A percentile compares a stretch with the other conserved stretches of the same genome.
These are phyloP conservation scores for Latrodectus geometricus DNA, from an alignment of 1,140 invertebrate genomes.

Conservation along the genomic window DNA sequence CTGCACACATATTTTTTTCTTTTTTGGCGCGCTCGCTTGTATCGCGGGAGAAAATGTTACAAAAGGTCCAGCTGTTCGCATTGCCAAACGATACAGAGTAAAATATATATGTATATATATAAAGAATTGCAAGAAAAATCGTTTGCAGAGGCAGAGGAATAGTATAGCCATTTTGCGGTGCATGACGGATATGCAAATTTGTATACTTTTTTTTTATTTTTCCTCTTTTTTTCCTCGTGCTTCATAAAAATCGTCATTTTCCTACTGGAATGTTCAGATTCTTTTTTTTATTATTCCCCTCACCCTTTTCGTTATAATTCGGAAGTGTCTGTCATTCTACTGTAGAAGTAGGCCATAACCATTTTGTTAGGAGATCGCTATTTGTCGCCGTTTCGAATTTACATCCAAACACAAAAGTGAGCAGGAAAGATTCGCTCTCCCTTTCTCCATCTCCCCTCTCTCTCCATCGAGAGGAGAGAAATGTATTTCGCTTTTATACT, in stretches of 20 bases:
- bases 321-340: neutral
- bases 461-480: neutral
- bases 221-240: neutral
- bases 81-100: constrained; percentile 9
- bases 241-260: constrained; percentile 38
- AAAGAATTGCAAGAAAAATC: neutral
- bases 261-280: neutral
- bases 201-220: neutral
- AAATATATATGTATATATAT: neutral
- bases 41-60: neutral
- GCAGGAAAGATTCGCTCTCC: neutral
- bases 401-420: constrained; percentile 22
- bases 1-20: neutral
- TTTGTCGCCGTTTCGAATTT: constrained; percentile 2
- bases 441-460: neutral
- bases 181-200: constrained; percentile 33
- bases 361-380: constrained; percentile 4
- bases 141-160: neutral
- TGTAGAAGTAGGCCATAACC: constrained; percentile 10
- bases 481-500: too few species aligned
- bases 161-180: constrained; percentile 3
- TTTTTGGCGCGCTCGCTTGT: neutral
- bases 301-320: neutral
- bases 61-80: constrained; percentile 40
- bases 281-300: too few species aligned